phyloP scores from a whole-genome alignment of 2,888 invertebrate genomes.

The Coelinius sp. region DNA sequence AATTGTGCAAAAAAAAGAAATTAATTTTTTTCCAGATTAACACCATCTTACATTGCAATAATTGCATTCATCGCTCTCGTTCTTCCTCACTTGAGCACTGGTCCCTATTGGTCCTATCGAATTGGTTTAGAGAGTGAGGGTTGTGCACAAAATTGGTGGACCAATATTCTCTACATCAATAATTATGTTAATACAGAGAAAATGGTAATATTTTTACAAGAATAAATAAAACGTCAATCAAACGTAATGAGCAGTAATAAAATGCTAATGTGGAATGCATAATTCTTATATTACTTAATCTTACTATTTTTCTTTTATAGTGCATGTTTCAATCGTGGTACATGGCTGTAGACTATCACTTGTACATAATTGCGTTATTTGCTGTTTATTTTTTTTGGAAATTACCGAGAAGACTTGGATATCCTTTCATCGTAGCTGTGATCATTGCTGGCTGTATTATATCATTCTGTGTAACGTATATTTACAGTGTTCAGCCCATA shows the following conservation, averaged over 20 bases:
- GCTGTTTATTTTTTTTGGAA: constrained; percentile 80
- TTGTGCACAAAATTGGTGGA: constrained; percentile 81
- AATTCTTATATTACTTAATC: background rate
- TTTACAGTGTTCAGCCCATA: constrained; percentile 50
- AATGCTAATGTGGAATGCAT: background rate
- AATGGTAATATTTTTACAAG: constrained; percentile 69
- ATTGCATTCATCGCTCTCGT: constrained; percentile 83
- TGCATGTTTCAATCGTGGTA: constrained; percentile 85
- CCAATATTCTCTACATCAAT: constrained; percentile 81
- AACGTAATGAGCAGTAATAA: background rate
- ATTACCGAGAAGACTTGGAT: constrained; percentile 71
- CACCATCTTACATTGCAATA: constrained; percentile 81
- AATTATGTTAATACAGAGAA: constrained; percentile 80
- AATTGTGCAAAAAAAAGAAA: background rate
- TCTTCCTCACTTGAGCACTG: constrained; percentile 79
- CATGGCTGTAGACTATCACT: constrained; percentile 77
- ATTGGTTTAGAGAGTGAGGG: constrained; percentile 73
- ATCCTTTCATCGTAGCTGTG: constrained; percentile 49
- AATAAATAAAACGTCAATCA: background rate
- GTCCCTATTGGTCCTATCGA: constrained; percentile 80
- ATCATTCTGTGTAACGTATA: constrained; percentile 54
- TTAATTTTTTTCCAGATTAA: constrained; percentile 75
- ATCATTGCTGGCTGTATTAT: constrained; percentile 50
- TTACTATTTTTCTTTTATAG: constrained; percentile 69
- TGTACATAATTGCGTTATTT: constrained; percentile 78